These are phyloP conservation scores for Sciurus carolinensis DNA, from an alignment of 2,797 vertebrate species.

Conservation along the genomic window DNA sequence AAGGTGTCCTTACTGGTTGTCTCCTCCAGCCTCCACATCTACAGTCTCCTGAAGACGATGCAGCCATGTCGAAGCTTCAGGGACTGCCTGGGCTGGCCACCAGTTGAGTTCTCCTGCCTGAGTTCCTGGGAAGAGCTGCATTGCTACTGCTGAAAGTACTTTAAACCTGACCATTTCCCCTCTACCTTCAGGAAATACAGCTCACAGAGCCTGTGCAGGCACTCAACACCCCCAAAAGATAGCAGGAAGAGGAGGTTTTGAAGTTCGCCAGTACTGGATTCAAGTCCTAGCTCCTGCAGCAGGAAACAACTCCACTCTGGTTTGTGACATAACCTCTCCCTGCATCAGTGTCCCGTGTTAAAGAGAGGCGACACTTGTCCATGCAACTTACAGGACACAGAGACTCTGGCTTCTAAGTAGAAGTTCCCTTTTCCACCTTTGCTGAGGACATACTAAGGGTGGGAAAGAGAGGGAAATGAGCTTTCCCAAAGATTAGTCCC, in stretches of 20 bases:
- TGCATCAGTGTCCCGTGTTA: neutral
- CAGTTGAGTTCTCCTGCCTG: neutral
- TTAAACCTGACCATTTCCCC: neutral
- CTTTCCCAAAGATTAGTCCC: neutral
- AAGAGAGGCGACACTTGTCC: neutral
- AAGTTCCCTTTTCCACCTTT: neutral
- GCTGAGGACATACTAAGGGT: neutral
- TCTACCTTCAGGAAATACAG: too few species aligned
- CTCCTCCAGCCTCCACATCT: neutral
- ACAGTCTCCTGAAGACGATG: neutral
- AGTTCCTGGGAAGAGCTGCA: neutral
- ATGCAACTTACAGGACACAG: neutral
- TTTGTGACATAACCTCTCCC: neutral
- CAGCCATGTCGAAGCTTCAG: neutral
- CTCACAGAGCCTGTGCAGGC: neutral
- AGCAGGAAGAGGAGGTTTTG: neutral
- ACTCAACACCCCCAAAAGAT: fast-evolving
- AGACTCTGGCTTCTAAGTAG: neutral
- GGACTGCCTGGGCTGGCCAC: neutral
- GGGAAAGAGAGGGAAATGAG: neutral
- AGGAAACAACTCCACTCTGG: neutral
- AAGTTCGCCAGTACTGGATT: neutral
- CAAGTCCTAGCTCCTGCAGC: neutral
- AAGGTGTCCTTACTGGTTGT: neutral
- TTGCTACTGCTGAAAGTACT: neutral